Evolutionary conservation across 2,797 vertebrate species (phyloP).

Genomic region (Echeneis naucrates): DNA sequence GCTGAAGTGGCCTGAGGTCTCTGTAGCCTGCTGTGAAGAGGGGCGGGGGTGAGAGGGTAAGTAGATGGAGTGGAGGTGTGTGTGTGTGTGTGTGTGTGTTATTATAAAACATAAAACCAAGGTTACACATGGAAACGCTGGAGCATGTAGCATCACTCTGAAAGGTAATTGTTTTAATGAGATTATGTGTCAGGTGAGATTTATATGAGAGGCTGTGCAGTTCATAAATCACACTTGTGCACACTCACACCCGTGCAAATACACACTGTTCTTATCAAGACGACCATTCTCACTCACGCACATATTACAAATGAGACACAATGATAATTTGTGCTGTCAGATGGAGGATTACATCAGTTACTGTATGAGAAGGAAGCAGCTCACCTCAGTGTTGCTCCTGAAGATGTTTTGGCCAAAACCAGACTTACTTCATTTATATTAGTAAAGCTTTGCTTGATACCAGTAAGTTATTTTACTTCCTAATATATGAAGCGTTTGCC

Average conservation of each 20-base stretch:
- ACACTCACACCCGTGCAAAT: not conserved
- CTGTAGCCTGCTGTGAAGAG: conserved; percentile 50
- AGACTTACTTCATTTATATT: too few species aligned
- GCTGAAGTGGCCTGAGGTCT: conserved; percentile 58
- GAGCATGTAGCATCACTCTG: not conserved
- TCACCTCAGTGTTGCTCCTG: too few species aligned
- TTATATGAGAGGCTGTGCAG: conserved; percentile 27
- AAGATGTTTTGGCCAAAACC: too few species aligned
- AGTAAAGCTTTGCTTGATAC: too few species aligned
- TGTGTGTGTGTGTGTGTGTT: conserved; percentile 9
- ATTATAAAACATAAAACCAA: conserved; percentile 44
- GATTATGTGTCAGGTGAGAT: conserved; percentile 48
- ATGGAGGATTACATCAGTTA: not conserved
- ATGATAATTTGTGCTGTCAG: not conserved
- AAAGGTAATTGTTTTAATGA: conserved; percentile 46
- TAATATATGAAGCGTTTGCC: too few species aligned
- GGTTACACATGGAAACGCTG: conserved; percentile 29
- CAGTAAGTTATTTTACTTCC: too few species aligned
- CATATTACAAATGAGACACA: not conserved
- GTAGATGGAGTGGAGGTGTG: conserved; percentile 3
- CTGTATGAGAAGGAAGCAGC: too few species aligned
- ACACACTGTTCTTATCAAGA: not conserved
- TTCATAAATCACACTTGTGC: conserved; percentile 43
- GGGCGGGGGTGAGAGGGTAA: not conserved
- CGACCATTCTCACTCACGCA: not conserved